Base-by-base conservation (phyloP, 2,113 vertebrate species). In the Cynopterus brachyotis region DNA sequence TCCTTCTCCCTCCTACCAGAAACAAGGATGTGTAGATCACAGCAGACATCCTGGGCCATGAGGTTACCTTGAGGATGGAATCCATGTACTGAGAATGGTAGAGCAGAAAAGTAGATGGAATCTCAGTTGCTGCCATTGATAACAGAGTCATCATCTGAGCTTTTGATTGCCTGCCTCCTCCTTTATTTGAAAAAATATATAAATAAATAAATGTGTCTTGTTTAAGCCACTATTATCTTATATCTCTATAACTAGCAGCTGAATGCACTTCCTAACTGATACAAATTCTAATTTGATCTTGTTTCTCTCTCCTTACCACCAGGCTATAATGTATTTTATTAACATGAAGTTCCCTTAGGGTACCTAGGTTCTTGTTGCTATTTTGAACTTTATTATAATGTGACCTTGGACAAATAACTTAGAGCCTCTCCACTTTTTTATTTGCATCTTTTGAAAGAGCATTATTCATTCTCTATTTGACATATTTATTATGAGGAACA, bases 341-440 rank as follows among this genome's bases (percentile, higher is more conserved):
- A 83, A 89, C 72, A 30, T 37, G 75, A 82, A 13, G 15, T 60
- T 67, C 42, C 70, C 40, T 50, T 66, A 87, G 12, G 50, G 15
- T 81, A 55, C 30, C 15, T 88, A 78, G 53, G 57, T 80, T 89
- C 32, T 76, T 92, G 17, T 81, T 66, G 12, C 66, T 95, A n/a
- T 64, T 94, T 95, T 90, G 11, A 78, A 10, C 76, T 79, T 95
- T 91, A 50, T 73, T 91, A 37, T 76, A 76, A 30, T 76, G 60
- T 89, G 50, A 87, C 64, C 85, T 91, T 90, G 64, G 15, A 60
- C 72, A 96, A 32, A 55, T 82, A 26, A 64, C 19, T 85, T 89
- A 37, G 13, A 73, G 60, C 4, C 15, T 2, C 12, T 7, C 4
- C 13, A 40, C 26, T 6, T 24, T 6, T 30, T 26, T 22, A 82